phyloP scores from a whole-genome alignment of 2,888 invertebrate genomes.

The Nebria brevicollis region DNA sequence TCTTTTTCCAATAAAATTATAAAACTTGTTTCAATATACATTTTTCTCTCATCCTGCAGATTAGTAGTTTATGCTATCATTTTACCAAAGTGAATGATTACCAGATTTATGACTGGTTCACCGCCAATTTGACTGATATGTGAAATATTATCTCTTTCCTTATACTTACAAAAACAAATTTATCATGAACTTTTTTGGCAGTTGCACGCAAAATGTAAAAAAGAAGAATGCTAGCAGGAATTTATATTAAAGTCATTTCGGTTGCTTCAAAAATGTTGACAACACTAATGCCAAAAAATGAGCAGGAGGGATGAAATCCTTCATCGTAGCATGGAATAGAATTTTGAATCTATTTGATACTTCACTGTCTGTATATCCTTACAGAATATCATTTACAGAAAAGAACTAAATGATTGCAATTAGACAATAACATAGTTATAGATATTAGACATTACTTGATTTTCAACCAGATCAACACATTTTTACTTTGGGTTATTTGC shows the following conservation, averaged over 20 bases:
- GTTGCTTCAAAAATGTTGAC: not conserved
- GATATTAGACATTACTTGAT: no score
- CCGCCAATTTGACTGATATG: no score
- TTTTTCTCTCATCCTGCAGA: no score
- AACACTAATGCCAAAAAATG: not conserved
- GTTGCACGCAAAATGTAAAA: not conserved
- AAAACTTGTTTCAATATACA: no score
- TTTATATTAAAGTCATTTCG: not conserved
- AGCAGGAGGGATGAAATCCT: not conserved
- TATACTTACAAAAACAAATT: not conserved
- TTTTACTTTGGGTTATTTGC: no score
- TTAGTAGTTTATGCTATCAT: no score
- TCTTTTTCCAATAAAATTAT: no score
- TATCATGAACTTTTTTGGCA: not conserved
- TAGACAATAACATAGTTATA: no score
- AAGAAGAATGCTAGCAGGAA: not conserved
- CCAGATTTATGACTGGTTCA: no score
- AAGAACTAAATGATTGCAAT: not conserved
- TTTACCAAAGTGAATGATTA: no score
- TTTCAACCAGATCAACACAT: no score
- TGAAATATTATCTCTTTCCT: no score
- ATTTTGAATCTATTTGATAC: not conserved
- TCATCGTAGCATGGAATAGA: not conserved
- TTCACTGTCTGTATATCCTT: not conserved
- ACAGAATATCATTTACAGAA: not conserved